Conservation (phyloP, 1,140 invertebrate species). For the Scylla paramamosain region DNA sequence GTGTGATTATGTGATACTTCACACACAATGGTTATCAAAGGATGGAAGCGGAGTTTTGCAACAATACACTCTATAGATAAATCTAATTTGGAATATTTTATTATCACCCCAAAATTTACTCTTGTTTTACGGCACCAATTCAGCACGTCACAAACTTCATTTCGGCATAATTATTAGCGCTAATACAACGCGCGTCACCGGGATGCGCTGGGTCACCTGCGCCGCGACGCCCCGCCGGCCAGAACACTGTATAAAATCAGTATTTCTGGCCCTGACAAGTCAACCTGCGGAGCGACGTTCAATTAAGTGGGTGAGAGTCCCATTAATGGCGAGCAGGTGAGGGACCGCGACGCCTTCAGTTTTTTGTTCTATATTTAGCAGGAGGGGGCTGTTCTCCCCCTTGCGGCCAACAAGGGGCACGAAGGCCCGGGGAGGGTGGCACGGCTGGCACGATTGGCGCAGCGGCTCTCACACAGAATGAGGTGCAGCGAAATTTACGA, state of each 20-base stretch:
- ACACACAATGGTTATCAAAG: background rate
- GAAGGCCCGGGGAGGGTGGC: background rate
- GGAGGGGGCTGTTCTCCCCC: background rate
- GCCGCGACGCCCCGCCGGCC: background rate
- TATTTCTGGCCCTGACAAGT: conserved; percentile 2
- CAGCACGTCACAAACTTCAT: background rate
- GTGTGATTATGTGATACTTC: background rate
- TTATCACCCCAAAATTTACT: background rate
- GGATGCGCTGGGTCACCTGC: background rate
- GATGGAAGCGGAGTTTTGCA: background rate
- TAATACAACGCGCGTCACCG: background rate
- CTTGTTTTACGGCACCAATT: background rate
- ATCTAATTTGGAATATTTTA: background rate
- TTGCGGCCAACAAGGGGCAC: background rate
- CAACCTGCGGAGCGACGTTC: conserved; percentile 17
- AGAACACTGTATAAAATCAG: conserved; percentile 1
- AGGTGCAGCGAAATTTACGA: too few relatives aligned
- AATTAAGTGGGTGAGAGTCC: conserved; percentile 12
- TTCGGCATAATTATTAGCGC: background rate
- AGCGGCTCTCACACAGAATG: too few relatives aligned
- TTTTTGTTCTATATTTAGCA: conserved; percentile 24
- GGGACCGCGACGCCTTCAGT: background rate
- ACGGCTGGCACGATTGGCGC: too few relatives aligned
- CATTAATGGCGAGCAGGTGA: conserved; percentile 11
- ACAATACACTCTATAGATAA: background rate